Base-by-base conservation (phyloP, 2,797 vertebrate genomes). In the Sitta carolinensis region DNA sequence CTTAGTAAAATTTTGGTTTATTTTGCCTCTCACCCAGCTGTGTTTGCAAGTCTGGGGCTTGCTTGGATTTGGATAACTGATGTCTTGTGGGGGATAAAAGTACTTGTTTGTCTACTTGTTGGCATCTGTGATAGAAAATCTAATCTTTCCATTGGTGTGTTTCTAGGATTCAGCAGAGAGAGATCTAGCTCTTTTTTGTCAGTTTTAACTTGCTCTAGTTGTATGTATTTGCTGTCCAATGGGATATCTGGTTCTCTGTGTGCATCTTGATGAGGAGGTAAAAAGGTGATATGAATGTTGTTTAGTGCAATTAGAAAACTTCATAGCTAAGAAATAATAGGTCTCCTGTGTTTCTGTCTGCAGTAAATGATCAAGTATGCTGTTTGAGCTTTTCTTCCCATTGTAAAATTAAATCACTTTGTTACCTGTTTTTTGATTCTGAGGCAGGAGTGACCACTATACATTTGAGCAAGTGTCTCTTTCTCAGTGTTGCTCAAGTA, bases 31-130 rank as follows among this genome's bases (percentile, higher is more conserved):
- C 2, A 63, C 54, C 78, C 95, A 96, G 89, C 78, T 94, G 90
- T 93, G 93, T 88, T 95, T 95, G 67, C 75, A 92, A 87, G 45
- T 80, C 58, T 90, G 81, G 40, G 66, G 52, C 96, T 96, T 96
- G 86, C 93, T 94, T 90, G 73, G 52, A 43, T 88, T 95, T 95
- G 82, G 90, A 84, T 95, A 96, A 93, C 91, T 81, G 58, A 79
- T 90, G 80, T 93, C 87, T 90, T 89, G 36, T 48, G 79, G 76
- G 73, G 13, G 23, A 82, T 82, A 80, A 76, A 91, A 82, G 74
- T 89, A 83, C 77, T 63, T 95, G 88, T 94, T 94, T 97, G 75
- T 66, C 87, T 90, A 54, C 78, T 95, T 79, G 54, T 85, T 95
- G 81, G 77, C 88, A 74, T 83, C 80, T 84, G 88, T 91, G 80